phyloP scores from a whole-genome alignment of 2,113 vertebrate species.

The Cottus gobio region DNA sequence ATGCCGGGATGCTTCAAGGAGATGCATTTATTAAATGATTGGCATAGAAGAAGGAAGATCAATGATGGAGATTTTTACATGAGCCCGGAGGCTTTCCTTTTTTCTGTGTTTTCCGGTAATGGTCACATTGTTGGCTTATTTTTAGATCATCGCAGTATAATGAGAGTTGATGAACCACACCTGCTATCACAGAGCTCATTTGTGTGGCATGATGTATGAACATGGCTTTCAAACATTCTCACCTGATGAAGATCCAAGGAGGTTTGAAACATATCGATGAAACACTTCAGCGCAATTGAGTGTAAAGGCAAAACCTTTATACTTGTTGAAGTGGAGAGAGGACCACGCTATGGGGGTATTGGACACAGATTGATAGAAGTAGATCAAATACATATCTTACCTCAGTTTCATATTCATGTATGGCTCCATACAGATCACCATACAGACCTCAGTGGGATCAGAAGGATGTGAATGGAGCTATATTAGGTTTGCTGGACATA shows the following conservation, averaged over 20 bases:
- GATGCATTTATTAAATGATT: slow-evolving; percentile 35
- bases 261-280: background rate
- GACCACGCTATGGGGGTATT: background rate
- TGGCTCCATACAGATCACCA: background rate
- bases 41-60: slow-evolving; percentile 24
- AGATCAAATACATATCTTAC: background rate
- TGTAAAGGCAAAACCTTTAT: background rate
- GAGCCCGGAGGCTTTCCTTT: background rate
- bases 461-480: slow-evolving; percentile 12
- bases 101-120: background rate
- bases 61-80: slow-evolving; percentile 33
- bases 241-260: background rate
- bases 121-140: background rate
- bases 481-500: slow-evolving; percentile 10
- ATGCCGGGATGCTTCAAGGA: slow-evolving; percentile 32
- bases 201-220: too few relatives aligned
- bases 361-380: background rate
- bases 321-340: background rate
- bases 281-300: background rate
- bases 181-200: background rate
- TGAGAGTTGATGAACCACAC: background rate
- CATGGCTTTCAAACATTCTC: background rate
- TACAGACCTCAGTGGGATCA: slow-evolving; percentile 6
- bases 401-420: background rate
- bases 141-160: background rate